Evolutionary conservation across 2,888 invertebrate genomes (phyloP).

Genomic region (Alloplasta piceator): DNA sequence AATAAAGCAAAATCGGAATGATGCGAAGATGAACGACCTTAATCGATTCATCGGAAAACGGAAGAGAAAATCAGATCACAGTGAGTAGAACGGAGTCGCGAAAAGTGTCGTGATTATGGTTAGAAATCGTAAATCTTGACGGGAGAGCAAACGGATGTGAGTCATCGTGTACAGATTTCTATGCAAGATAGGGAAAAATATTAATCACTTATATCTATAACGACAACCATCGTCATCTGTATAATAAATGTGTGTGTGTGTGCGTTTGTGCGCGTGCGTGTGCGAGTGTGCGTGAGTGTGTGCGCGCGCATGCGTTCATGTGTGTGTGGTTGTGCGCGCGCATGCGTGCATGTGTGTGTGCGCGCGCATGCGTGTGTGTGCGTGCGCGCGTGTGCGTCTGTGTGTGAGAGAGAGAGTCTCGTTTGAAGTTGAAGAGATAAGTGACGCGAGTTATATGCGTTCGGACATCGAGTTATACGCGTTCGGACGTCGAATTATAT

Average conservation of each 20-base stretch:
- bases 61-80: conserved; percentile 54
- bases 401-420: too few species aligned
- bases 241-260: conserved; percentile 1
- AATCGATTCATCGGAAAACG: conserved; percentile 47
- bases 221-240: neutral
- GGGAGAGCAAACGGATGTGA: conserved; percentile 2
- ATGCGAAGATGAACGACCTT: conserved; percentile 45
- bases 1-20: neutral
- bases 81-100: conserved; percentile 19
- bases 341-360: too few species aligned
- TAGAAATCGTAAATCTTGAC: conserved; percentile 44
- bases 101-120: conserved; percentile 46
- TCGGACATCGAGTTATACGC: conserved; percentile 18
- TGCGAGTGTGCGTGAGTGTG: too few species aligned
- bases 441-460: conserved; percentile 24
- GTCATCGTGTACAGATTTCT: neutral
- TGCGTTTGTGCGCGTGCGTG: too few species aligned
- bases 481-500: conserved; percentile 27
- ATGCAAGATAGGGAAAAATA: neutral
- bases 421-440: conserved; percentile 5
- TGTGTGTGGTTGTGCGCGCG: too few species aligned
- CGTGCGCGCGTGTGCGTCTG: too few species aligned
- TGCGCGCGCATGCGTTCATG: too few species aligned
- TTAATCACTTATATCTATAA: conserved; percentile 6
- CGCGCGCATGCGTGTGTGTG: too few species aligned